These are phyloP conservation scores for Lamellibrachia luymesi DNA, from an alignment of 1,140 invertebrate genomes.

Conservation along the genomic window DNA sequence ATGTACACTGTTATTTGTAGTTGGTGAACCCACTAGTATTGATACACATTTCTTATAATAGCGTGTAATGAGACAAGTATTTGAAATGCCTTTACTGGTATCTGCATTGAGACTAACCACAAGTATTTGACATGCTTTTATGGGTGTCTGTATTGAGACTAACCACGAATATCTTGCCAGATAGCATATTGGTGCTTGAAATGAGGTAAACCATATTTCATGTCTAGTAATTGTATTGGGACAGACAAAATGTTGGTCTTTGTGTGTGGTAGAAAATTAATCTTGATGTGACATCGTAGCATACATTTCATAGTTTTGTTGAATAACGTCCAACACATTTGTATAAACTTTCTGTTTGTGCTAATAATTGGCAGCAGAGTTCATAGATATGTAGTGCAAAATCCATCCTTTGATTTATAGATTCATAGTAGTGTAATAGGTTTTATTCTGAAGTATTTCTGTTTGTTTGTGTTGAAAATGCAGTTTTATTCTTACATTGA, in stretches of 20 bases:
- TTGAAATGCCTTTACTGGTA: neutral
- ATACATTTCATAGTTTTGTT: neutral
- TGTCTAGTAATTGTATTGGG: neutral
- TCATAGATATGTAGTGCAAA: neutral
- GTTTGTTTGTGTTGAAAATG: neutral
- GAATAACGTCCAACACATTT: neutral
- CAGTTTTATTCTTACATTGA: neutral
- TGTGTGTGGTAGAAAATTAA: neutral
- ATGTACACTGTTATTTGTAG: neutral
- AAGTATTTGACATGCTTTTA: neutral
- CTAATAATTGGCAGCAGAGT: neutral
- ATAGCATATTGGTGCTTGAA: neutral
- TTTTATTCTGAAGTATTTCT: neutral
- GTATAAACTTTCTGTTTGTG: neutral
- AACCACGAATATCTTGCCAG: neutral
- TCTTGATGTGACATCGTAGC: neutral
- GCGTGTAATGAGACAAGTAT: neutral
- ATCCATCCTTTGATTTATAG: neutral
- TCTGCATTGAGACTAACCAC: neutral
- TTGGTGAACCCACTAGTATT: neutral
- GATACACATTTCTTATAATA: neutral
- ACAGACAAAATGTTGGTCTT: neutral
- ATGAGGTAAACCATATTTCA: neutral
- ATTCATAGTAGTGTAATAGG: neutral
- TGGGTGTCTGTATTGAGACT: neutral